phyloP scores from a whole-genome alignment of 2,797 vertebrate species.

The Vultur gryphus region DNA sequence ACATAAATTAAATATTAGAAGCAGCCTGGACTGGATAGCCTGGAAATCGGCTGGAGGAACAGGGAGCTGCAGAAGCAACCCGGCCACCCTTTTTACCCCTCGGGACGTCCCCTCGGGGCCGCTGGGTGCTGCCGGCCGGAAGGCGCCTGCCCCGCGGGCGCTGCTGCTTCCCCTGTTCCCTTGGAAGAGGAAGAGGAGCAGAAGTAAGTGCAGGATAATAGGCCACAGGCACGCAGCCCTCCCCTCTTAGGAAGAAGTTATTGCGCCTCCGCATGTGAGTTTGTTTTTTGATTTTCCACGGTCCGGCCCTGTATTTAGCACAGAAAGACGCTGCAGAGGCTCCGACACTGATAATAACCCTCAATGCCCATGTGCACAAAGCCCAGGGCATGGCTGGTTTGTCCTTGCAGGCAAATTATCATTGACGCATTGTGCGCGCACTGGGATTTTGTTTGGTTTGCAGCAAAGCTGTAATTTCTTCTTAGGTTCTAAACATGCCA shows the following conservation, averaged over 20 bases:
- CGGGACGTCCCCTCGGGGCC: not conserved
- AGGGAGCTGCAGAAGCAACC: not conserved
- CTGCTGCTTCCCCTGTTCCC: conserved; percentile 59
- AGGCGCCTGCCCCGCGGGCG: not conserved
- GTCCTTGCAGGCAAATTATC: conserved; percentile 54
- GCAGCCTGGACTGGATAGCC: not conserved
- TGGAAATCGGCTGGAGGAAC: not conserved
- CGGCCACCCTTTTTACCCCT: not conserved
- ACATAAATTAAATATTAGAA: not conserved
- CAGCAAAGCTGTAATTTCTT: not conserved
- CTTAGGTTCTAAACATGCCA: not conserved
- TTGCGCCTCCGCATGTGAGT: conserved; percentile 55
- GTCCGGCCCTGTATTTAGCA: conserved; percentile 57
- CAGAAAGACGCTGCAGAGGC: conserved; percentile 60
- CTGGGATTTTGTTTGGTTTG: conserved; percentile 8
- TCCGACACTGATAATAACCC: conserved; percentile 51
- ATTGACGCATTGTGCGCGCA: conserved; percentile 7
- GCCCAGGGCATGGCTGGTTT: conserved; percentile 41
- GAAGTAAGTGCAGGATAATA: conserved; percentile 70
- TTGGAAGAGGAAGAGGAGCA: conserved; percentile 70
- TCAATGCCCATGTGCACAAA: conserved; percentile 61
- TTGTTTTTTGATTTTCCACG: conserved; percentile 77
- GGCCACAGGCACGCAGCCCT: conserved; percentile 21
- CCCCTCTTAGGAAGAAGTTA: conserved; percentile 41
- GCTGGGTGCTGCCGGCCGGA: not conserved